Evolutionary conservation across 2,888 invertebrate genomes (phyloP).

Genomic region (Crossocerus cetratus): DNA sequence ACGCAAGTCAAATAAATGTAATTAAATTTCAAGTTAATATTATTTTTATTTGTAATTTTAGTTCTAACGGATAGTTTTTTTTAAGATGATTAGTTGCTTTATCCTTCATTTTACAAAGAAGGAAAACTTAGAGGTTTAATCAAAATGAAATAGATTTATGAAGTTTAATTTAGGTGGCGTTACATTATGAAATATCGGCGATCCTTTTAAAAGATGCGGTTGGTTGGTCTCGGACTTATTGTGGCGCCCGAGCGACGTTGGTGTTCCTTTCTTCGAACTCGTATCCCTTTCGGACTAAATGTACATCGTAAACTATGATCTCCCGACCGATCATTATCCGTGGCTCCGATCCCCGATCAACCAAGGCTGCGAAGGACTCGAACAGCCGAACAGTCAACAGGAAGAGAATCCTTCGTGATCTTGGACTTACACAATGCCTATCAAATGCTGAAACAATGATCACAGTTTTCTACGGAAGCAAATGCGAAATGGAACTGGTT

Average conservation of each 20-base stretch:
- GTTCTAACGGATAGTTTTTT: too few relatives aligned
- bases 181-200: not conserved
- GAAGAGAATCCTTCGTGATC: conserved; percentile 33
- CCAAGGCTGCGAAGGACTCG: conserved; percentile 53
- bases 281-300: conserved; percentile 11
- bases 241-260: not conserved
- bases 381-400: conserved; percentile 48
- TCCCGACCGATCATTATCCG: conserved; percentile 35
- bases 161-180: too few relatives aligned
- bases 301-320: conserved; percentile 19
- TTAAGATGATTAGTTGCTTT: too few relatives aligned
- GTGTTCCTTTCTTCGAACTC: conserved; percentile 16
- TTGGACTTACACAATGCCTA: conserved; percentile 3
- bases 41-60: too few relatives aligned
- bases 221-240: not conserved
- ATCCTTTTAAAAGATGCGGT: not conserved
- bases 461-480: conserved; percentile 17
- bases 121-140: too few relatives aligned
- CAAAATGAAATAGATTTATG: too few relatives aligned
- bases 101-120: too few relatives aligned
- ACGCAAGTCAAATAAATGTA: too few relatives aligned
- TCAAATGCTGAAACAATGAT: conserved; percentile 20
- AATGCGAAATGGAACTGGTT: not conserved
- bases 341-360: conserved; percentile 33
- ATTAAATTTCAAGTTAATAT: too few relatives aligned